Evolutionary conservation across 1,140 invertebrate genomes (phyloP).

Genomic region (Dendrolimus punctatus): DNA sequence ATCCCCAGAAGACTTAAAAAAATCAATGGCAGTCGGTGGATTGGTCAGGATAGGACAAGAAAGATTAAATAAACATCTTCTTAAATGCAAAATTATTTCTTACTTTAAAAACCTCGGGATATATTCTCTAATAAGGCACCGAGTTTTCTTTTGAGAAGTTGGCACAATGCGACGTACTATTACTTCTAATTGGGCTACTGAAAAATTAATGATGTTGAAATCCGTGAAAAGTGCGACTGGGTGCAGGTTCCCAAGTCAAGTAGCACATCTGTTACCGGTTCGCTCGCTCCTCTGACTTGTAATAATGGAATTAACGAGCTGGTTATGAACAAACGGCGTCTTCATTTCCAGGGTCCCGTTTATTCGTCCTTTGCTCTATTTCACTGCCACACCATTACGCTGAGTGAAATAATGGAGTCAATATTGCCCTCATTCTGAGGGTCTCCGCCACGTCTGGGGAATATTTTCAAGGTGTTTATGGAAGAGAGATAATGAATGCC

Average conservation of each 20-base stretch:
- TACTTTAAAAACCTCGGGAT: no score
- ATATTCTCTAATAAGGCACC: no score
- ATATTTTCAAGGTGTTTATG: conserved; percentile 43
- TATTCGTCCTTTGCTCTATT: conserved; percentile 60
- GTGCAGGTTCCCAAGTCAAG: conserved; percentile 43
- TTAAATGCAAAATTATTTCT: no score
- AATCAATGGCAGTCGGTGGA: no score
- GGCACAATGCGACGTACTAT: conserved; percentile 8
- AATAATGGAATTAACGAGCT: conserved; percentile 68
- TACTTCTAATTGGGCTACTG: conserved; percentile 15
- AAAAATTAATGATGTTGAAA: conserved; percentile 29
- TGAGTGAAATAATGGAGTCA: conserved; percentile 59
- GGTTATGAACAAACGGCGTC: conserved; percentile 69
- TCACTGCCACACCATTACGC: conserved; percentile 62
- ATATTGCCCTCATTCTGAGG: conserved; percentile 44
- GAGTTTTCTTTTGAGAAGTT: background rate
- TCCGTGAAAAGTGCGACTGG: conserved; percentile 34
- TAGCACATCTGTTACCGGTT: conserved; percentile 62
- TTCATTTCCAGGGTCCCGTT: conserved; percentile 62
- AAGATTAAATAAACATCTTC: no score
- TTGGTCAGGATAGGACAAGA: no score
- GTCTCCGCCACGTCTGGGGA: conserved; percentile 36
- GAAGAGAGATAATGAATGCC: conserved; percentile 17
- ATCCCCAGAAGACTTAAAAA: no score
- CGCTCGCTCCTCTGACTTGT: conserved; percentile 58